Base-by-base conservation (phyloP, 1,140 invertebrate genomes). In the Schlechtendalia chinensis region DNA sequence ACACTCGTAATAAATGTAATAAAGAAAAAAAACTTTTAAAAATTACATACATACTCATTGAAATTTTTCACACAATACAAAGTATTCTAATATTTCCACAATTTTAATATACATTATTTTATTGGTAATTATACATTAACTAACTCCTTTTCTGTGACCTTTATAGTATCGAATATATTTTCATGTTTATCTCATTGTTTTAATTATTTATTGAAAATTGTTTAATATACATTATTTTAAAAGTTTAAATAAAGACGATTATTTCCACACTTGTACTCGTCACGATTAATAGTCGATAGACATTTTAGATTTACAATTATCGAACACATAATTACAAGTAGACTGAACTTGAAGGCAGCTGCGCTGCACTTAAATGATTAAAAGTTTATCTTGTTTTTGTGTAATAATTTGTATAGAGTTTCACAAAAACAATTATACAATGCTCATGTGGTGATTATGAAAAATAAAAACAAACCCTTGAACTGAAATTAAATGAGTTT, bases 331-430 rank as follows among this genome's bases (percentile, higher is more conserved):
- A 22, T 67, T 47, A 47, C 19, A 22, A 67, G n/a, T 16, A 12
- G 32, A 45, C 11, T 47, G 11, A 67, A 22, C 39, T n/a, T 47
- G n/a, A 67, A 45, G n/a, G n/a, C 65, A 67, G 65, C 65, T 67
- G n/a, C 39, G 1, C 39, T 14, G 12, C 39, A 47, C 65, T 67
- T 67, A 22, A 45, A 67, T 67, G 45, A 67, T 67, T 67, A 67
- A 67, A 67, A 67, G 65, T 67, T 67, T 67, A 22, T 47, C 65
- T 67, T 45, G n/a, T 19, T 47, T 6, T 24, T 39, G 32, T 67
- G 5, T 67, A 67, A 67, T 67, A 22, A 47, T 67, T 67, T 67
- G 65, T 67, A 22, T 16, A 47, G 3, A 65, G n/a, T 45, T 47
- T 67, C 39, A 22, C n/a, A n/a, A 47, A 67, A 47, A 67, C 19